phyloP scores from a whole-genome alignment of 2,888 invertebrate species.

The Apamea anceps region DNA sequence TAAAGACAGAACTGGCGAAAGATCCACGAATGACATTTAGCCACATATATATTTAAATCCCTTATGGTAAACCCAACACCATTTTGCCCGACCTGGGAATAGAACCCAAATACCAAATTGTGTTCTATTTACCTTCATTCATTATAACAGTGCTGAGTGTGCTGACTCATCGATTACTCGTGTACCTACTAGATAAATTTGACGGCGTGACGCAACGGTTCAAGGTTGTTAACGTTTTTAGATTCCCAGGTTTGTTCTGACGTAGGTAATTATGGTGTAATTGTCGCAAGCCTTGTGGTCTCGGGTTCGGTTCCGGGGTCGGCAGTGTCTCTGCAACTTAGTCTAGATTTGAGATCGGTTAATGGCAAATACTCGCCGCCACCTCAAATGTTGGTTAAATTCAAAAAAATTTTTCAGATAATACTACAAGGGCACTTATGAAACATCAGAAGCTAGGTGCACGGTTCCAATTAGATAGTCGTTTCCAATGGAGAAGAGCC shows the following conservation, averaged over 20 bases:
- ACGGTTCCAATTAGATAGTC: background rate
- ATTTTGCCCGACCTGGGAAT: background rate
- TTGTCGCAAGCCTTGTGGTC: background rate
- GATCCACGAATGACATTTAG: too few relatives aligned
- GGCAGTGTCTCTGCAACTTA: background rate
- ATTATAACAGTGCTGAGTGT: background rate
- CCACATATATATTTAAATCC: background rate
- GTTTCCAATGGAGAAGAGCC: background rate
- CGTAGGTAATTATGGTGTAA: background rate
- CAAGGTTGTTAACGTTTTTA: background rate
- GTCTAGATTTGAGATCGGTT: background rate
- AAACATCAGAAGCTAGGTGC: background rate
- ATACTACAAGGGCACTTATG: background rate
- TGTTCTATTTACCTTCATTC: background rate
- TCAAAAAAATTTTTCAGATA: background rate
- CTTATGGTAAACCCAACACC: background rate
- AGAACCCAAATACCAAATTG: background rate
- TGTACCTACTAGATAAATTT: background rate
- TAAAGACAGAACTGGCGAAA: too few relatives aligned
- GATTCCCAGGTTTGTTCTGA: background rate
- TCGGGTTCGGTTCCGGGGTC: background rate
- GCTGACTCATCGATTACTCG: background rate
- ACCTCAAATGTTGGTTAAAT: background rate
- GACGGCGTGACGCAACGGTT: background rate
- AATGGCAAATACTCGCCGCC: background rate